phyloP scores from a whole-genome alignment of 1,140 invertebrate species.

The Trichonephila inaurata region DNA sequence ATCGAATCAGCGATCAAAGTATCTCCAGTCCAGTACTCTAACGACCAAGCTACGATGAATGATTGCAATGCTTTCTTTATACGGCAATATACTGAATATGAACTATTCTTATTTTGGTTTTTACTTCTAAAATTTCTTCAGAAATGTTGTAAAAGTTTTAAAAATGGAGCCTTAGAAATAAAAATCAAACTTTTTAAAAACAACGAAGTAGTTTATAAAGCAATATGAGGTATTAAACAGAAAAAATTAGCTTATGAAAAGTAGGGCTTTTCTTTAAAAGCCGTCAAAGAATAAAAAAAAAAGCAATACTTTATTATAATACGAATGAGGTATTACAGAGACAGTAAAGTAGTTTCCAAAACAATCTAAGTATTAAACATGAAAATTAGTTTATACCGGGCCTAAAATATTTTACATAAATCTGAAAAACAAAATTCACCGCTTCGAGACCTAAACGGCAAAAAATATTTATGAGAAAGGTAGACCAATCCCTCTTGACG shows the following conservation, averaged over 20 bases:
- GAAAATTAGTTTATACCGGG: not conserved
- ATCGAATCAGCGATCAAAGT: no score
- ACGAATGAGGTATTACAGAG: not conserved
- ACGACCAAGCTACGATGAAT: no score
- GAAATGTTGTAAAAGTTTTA: not conserved
- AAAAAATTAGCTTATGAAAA: not conserved
- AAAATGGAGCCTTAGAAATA: not conserved
- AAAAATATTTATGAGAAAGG: not conserved
- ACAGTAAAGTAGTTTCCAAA: not conserved
- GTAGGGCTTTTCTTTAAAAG: not conserved
- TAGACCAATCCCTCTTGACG: not conserved
- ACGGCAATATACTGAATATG: no score
- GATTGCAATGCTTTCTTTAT: no score
- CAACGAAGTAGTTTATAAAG: no score
- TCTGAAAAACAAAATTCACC: not conserved
- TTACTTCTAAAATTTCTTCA: not conserved
- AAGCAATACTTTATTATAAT: not conserved
- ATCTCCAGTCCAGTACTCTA: no score
- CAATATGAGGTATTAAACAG: no score
- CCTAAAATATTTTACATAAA: slow-evolving; percentile 9
- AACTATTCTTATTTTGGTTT: no score
- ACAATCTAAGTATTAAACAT: not conserved
- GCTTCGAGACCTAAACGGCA: not conserved
- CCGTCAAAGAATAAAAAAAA: not conserved
- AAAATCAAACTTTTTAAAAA: no score